A percentile compares a stretch with the other conserved stretches of the same genome.
Conservation (phyloP, 2,888 invertebrate genomes). For the Eumacrocentrus americanus region DNA sequence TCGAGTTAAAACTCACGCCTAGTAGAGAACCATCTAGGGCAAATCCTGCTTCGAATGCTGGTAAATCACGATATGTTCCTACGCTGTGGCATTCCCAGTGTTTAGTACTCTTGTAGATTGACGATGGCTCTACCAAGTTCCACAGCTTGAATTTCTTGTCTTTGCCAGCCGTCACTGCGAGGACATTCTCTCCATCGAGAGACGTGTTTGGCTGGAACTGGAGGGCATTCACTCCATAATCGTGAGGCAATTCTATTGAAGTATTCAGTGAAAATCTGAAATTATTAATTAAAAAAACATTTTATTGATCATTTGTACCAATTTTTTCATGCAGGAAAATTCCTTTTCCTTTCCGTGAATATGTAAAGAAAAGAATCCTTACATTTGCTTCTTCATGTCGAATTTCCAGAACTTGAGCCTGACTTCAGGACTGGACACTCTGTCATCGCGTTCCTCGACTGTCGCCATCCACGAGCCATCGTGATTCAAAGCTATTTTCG, state of each 20-base stretch:
- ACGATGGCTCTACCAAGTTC: slow-evolving; percentile 67
- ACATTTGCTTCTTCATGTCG: slow-evolving; percentile 67
- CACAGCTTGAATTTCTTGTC: slow-evolving; percentile 77
- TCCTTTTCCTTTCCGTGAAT: background rate
- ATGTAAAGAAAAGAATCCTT: slow-evolving; percentile 41
- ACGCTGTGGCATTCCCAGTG: slow-evolving; percentile 72
- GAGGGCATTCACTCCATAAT: slow-evolving; percentile 66
- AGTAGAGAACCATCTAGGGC: slow-evolving; percentile 79
- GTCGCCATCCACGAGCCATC: slow-evolving; percentile 78
- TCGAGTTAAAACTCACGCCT: slow-evolving; percentile 71
- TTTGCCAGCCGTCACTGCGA: slow-evolving; percentile 71
- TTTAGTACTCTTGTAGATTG: slow-evolving; percentile 64
- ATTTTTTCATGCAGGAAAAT: slow-evolving; percentile 16
- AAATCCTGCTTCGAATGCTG: slow-evolving; percentile 69
- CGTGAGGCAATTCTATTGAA: slow-evolving; percentile 75
- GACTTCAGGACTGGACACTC: slow-evolving; percentile 67
- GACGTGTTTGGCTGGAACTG: slow-evolving; percentile 66
- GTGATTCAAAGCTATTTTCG: slow-evolving; percentile 70
- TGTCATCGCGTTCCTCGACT: slow-evolving; percentile 69
- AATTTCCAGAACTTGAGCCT: slow-evolving; percentile 80
- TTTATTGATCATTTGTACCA: slow-evolving; percentile 5
- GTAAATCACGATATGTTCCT: slow-evolving; percentile 68
- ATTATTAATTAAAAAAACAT: slow-evolving; percentile 32
- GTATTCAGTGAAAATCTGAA: slow-evolving; percentile 74
- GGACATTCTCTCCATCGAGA: slow-evolving; percentile 59